Conservation (phyloP, 92 coral and sea anemone genomes). For the Umimayanthus chanpuru region DNA sequence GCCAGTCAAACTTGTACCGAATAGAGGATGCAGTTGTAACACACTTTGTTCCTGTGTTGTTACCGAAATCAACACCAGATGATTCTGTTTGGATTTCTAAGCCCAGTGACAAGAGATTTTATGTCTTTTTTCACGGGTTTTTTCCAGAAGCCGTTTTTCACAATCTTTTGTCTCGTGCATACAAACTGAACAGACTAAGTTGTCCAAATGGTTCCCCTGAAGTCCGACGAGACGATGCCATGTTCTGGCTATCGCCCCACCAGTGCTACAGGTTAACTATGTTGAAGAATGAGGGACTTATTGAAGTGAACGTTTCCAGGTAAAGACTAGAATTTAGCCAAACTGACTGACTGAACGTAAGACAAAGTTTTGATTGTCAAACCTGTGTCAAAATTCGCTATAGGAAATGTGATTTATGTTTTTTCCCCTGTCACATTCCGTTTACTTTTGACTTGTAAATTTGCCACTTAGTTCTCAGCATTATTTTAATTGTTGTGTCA, state of each 20-base stretch:
- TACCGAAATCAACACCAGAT: not conserved
- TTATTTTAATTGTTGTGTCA: no score
- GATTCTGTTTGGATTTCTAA: constrained; percentile 8
- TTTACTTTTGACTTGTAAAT: no score
- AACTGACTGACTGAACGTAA: not conserved
- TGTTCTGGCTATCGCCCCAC: constrained; percentile 17
- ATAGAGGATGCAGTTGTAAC: constrained; percentile 11
- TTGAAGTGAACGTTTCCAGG: constrained; percentile 23
- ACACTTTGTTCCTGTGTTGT: constrained; percentile 21
- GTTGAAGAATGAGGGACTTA: constrained; percentile 20
- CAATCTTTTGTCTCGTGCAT: constrained; percentile 20
- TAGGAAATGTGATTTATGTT: no score
- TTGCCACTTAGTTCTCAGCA: no score
- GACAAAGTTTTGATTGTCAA: no score
- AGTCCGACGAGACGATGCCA: constrained; percentile 22
- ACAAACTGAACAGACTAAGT: not conserved
- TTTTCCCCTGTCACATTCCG: no score
- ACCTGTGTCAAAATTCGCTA: no score
- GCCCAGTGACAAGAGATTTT: constrained; percentile 9
- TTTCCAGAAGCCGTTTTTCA: constrained; percentile 24
- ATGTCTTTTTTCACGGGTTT: constrained; percentile 13
- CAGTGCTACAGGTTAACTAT: constrained; percentile 23
- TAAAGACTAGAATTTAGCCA: not conserved
- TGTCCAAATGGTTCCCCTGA: constrained; percentile 24
- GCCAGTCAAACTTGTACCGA: constrained; percentile 18